Percentiles rank a stretch among this genome's conserved stretches.
phyloP scores from a whole-genome alignment of 2,888 invertebrate genomes.

The Callyntrura sp. region DNA sequence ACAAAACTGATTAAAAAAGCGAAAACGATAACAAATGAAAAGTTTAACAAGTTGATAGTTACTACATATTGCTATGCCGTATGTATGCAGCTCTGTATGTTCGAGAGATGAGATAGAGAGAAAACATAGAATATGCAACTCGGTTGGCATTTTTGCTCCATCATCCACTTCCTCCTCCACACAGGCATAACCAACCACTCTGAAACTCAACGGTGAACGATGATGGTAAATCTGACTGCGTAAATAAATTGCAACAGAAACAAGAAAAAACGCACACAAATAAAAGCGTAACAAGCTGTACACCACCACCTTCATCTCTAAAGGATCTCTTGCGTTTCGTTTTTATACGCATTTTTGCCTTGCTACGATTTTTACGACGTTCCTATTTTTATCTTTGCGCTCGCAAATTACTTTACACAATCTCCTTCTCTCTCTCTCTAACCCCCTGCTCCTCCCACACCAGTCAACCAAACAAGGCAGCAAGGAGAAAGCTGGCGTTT shows the following conservation, averaged over 20 bases:
- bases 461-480: neutral
- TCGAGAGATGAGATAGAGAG: neutral
- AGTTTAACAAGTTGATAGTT: neutral
- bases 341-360: constrained; percentile 1
- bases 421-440: too few species aligned
- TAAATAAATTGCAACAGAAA: neutral
- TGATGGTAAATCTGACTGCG: neutral
- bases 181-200: neutral
- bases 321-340: neutral
- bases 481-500: constrained; percentile 23
- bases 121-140: neutral
- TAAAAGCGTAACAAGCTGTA: neutral
- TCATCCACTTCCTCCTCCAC: constrained; percentile 50
- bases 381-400: constrained; percentile 15
- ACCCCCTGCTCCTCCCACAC: neutral
- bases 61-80: too few species aligned
- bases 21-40: constrained; percentile 45
- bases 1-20: neutral
- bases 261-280: neutral
- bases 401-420: constrained; percentile 2
- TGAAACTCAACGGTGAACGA: neutral
- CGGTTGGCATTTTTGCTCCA: constrained; percentile 27
- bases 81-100: too few species aligned
- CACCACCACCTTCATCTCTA: neutral
- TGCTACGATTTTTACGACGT: neutral